Percentiles rank a stretch among this genome's conserved stretches.
These are phyloP conservation scores for Rallus limicola DNA, from an alignment of 2,113 vertebrate species.

Conservation along the genomic window DNA sequence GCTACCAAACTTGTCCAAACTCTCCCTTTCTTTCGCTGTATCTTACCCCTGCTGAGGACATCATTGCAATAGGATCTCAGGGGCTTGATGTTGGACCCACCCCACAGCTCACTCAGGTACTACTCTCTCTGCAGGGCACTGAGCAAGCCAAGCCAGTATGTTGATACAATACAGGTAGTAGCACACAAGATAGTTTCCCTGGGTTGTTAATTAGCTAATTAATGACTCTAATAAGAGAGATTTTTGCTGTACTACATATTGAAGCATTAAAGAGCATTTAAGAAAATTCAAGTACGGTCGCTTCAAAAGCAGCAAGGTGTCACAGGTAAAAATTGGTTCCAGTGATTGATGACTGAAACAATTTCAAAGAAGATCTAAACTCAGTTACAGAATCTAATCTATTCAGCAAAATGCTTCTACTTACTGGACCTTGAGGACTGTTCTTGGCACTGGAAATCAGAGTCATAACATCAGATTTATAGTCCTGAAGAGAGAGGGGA, in stretches of 20 bases:
- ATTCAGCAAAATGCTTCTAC: slow-evolving; percentile 48
- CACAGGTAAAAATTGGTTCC: background rate
- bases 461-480: slow-evolving; percentile 4
- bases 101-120: fast-evolving
- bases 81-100: fast-evolving
- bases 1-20: no score
- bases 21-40: background rate
- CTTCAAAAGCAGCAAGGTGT: slow-evolving; percentile 4
- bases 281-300: background rate
- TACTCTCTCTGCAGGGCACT: background rate
- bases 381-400: slow-evolving; percentile 10
- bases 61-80: fast-evolving
- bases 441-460: slow-evolving; percentile 6
- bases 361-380: background rate
- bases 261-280: background rate
- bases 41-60: background rate
- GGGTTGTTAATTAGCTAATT: background rate
- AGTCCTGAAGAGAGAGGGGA: slow-evolving; percentile 24
- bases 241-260: background rate
- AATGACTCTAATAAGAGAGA: background rate
- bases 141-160: background rate
- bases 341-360: background rate
- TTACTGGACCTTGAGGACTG: slow-evolving; percentile 58
- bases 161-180: background rate
- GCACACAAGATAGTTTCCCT: background rate